These are phyloP conservation scores for Drosophila virilis DNA, from an alignment of 1,140 invertebrate species.

Conservation along the genomic window DNA sequence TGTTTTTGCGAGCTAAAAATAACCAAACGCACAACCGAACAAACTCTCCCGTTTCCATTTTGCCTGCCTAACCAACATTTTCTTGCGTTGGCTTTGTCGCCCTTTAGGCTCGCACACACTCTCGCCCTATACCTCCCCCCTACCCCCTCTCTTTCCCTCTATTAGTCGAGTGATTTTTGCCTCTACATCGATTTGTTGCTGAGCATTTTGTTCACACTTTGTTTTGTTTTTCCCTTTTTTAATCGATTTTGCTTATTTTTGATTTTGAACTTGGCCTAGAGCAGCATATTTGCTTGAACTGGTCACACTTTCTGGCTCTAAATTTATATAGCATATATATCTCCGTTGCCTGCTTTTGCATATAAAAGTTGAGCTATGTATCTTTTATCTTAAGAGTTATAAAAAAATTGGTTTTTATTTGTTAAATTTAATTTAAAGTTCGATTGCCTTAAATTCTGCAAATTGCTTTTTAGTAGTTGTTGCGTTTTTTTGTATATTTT, in stretches of 20 bases:
- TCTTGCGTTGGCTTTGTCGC: conserved; percentile 23
- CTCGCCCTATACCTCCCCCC: not conserved
- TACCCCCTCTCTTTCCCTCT: conserved; percentile 4
- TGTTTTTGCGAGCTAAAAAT: conserved; percentile 66
- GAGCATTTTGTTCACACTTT: conserved; percentile 28
- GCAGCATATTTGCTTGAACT: not conserved
- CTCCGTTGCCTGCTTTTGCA: no score
- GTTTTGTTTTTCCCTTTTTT: conserved; percentile 8
- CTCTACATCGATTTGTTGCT: conserved; percentile 24
- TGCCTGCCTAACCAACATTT: conserved; percentile 12
- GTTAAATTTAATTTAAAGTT: no score
- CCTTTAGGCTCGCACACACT: conserved; percentile 15
- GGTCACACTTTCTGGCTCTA: not conserved
- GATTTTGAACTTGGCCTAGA: conserved; percentile 28
- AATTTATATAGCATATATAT: not conserved
- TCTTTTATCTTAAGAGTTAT: no score
- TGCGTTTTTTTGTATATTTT: no score
- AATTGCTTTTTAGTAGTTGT: no score
- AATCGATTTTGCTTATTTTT: conserved; percentile 6
- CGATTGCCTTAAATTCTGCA: no score
- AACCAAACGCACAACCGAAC: conserved; percentile 30
- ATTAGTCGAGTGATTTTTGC: not conserved
- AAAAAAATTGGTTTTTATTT: no score
- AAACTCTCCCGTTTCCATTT: conserved; percentile 20
- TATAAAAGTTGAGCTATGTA: no score